Base-by-base conservation (phyloP, 2,797 vertebrate genomes). In the Channa striata region DNA sequence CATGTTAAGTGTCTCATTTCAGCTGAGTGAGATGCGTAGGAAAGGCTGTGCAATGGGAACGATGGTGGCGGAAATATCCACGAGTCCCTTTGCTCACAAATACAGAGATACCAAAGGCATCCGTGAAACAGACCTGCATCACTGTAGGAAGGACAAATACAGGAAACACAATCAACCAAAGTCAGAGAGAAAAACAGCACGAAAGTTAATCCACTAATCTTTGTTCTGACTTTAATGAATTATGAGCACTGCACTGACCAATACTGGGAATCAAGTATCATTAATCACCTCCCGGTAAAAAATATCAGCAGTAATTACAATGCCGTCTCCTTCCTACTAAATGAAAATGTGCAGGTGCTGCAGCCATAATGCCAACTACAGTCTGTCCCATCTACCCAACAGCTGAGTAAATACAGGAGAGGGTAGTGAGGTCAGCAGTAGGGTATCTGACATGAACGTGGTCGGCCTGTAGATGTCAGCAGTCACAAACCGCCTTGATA, bases 381-480 rank as follows among this genome's bases (percentile, higher is more conserved):
- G n/a, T 61, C 20, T n/a, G 30, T 10, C 47, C 36, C 46, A 49
- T 30, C 49, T 53, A 9, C 16, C 34, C 33, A 19, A 46, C 56
- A 67, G 67, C 59, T 73, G 67, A 80, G 59, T 52, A 70, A 77
- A 81, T 40, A 75, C 47, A 75, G 57, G 20, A 25, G 40, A 6
- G 33, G 43, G 50, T 20, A 4, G 48, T 25, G 58, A 71, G 74
- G 79, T 84, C 82, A 83, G 11, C 7, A 21, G 13, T 30, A 36
- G 77, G 60, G 53, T 61, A 70, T 74, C 23, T 75, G 78, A 75
- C 76, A 78, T 83, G 67, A 73, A 36, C 78, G 12, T 0, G 0
- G 47, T 19, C 37, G 43, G 85, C 89, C 91, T 83, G 86, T 77
- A 91, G 89, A 80, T 84, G 89, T 87, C 90, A 93, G 87, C 69